Percentiles rank a stretch among this genome's conserved stretches.
These are phyloP conservation scores for Sebastes steindachneri DNA, from an alignment of 2,797 vertebrate species.

Conservation along the genomic window DNA sequence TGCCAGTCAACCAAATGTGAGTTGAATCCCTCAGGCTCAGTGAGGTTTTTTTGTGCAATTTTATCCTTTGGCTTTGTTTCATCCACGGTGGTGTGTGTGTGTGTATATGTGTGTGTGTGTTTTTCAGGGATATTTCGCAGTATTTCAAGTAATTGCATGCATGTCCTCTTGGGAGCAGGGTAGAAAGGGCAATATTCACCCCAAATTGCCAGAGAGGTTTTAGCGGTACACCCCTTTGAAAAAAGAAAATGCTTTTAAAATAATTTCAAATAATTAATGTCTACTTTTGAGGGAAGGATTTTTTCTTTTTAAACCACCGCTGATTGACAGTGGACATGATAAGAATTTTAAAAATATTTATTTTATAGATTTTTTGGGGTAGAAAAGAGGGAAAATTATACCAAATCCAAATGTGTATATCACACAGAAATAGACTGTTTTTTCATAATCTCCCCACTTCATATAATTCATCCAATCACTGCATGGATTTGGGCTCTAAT, in stretches of 20 bases:
- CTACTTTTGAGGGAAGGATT: conserved; percentile 9
- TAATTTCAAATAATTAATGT: conserved; percentile 10
- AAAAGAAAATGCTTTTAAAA: conserved; percentile 27
- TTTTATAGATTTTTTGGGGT: neutral
- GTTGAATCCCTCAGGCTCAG: conserved; percentile 20
- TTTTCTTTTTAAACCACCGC: neutral
- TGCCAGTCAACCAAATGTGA: conserved; percentile 31
- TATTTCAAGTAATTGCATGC: conserved; percentile 66
- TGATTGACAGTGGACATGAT: neutral
- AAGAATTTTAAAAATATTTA: conserved; percentile 1
- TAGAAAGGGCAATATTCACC: conserved; percentile 32
- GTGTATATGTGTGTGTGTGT: conserved; percentile 1
- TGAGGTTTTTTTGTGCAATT: neutral
- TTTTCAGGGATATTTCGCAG: conserved; percentile 45
- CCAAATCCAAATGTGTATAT: neutral
- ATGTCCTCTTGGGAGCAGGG: conserved; percentile 9
- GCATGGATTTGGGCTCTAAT: too few species aligned
- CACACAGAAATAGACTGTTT: neutral
- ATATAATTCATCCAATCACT: too few species aligned
- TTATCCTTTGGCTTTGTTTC: conserved; percentile 54
- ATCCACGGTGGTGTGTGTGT: conserved; percentile 16
- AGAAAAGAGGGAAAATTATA: neutral
- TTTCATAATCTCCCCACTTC: neutral
- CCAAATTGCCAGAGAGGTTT: conserved; percentile 29
- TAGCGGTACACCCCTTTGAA: conserved; percentile 8